These are phyloP conservation scores for Nannoperca obscura DNA, from an alignment of 2,797 vertebrate genomes.

Conservation along the genomic window DNA sequence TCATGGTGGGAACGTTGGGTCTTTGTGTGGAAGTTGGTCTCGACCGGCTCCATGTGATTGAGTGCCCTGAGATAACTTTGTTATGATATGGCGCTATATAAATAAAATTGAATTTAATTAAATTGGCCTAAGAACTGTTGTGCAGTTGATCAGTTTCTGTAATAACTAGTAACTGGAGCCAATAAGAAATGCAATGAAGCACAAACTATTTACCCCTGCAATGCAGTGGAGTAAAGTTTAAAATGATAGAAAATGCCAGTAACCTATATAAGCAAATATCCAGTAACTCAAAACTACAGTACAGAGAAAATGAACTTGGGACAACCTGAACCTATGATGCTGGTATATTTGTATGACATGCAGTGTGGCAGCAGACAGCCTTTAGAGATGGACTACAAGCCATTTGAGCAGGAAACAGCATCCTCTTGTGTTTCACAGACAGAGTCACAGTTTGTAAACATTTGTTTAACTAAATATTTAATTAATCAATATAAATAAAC, in stretches of 20 bases:
- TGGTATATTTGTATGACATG: background rate
- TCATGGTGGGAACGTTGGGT: too few species aligned
- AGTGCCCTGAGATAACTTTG: too few species aligned
- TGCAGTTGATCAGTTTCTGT: background rate
- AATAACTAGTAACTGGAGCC: background rate
- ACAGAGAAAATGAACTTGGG: background rate
- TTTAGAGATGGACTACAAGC: background rate
- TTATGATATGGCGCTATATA: too few species aligned
- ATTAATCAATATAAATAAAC: background rate
- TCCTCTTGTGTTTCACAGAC: constrained; percentile 61
- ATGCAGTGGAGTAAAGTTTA: background rate
- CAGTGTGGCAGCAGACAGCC: background rate
- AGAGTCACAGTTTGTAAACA: constrained; percentile 13
- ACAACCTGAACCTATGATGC: background rate
- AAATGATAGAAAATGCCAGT: background rate
- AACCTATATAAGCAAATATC: background rate
- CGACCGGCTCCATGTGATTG: too few species aligned
- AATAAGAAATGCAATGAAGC: background rate
- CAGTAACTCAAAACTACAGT: background rate
- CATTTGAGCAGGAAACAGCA: constrained; percentile 37
- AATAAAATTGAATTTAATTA: too few species aligned
- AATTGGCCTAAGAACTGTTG: background rate
- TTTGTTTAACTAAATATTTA: background rate
- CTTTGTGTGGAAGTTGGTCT: too few species aligned
- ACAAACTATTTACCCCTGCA: background rate